Evolutionary conservation across 2,888 invertebrate species (phyloP), one percentile per base, ranked within the genome.

Genomic region (Halocaridina rubra): DNA sequence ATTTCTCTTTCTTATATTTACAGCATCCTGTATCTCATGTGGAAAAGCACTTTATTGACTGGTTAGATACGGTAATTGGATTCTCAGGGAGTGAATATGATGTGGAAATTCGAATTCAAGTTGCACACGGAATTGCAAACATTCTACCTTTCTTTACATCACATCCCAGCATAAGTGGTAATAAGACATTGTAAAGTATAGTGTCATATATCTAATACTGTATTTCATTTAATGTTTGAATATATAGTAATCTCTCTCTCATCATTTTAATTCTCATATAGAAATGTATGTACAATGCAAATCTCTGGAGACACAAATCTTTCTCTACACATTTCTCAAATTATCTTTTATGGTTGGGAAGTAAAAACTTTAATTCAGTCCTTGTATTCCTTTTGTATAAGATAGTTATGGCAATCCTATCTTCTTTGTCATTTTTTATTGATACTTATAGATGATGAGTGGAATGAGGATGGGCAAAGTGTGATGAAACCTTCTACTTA

Each of bases 31-130:
- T 46, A 16, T 3, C 19, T 13, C 2, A 59, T 33, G 19, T 46
- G 3, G 24, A 61, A 64, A n/a, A 61, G n/a, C 46, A 32, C 4
- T 13, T 74, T 22, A 32, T 46, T 27, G 53, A 33, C 24, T 82
- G 81, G 81, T 16, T 82, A 22, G 76, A 74, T 3, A 19, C 64
- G 39, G 27, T 74, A 19, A 29, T 39, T 22, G 30, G 33, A 4
- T 80, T 59, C 33, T 72, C 72, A 27, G 32, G 39, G 19, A 80
- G 80, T 61, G 80, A 80, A 46, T 30, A 74, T 39, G 74, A 74
- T 53, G 27, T 3, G 2, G 82, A 72, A 0, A 29, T 46, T 27
- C 69, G 78, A 3, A 19, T 72, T 5, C 67, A 39, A 13, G 78
- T 72, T 16, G 82, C 78, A 24, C 30, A 71, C n/a, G 82, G 78